phyloP scores from a whole-genome alignment of 2,888 invertebrate species.

The Spilarctia lutea region DNA sequence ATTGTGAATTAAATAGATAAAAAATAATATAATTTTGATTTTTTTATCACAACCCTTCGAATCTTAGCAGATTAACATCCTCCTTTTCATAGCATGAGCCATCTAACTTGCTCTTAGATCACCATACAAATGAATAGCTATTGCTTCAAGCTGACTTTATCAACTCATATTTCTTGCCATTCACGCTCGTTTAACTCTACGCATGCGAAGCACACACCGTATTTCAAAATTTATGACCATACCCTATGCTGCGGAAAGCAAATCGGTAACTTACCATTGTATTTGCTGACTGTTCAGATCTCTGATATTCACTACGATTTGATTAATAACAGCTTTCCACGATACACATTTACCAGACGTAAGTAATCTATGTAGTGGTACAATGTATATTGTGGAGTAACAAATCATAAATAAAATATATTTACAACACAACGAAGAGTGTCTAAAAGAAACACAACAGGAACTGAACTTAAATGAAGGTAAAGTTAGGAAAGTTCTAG shows the following conservation, averaged over 20 bases:
- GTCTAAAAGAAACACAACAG: no score
- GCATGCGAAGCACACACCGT: neutral
- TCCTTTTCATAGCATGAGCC: no score
- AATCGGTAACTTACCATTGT: slow-evolving; percentile 39
- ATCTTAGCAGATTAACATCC: neutral
- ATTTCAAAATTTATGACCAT: slow-evolving; percentile 26
- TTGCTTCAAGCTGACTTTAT: neutral
- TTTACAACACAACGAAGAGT: no score
- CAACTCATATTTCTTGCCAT: neutral
- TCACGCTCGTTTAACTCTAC: neutral
- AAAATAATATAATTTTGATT: neutral
- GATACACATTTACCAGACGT: slow-evolving; percentile 44
- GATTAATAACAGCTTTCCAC: slow-evolving; percentile 35
- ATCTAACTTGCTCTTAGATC: neutral
- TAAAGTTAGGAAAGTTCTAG: no score
- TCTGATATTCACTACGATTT: slow-evolving; percentile 41
- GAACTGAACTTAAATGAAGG: no score
- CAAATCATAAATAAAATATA: no score
- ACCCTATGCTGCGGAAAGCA: slow-evolving; percentile 23
- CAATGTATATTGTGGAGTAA: no score
- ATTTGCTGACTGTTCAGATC: slow-evolving; percentile 27
- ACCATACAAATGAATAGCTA: neutral
- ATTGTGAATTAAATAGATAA: no score
- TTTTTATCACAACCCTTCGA: neutral
- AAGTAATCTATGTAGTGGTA: neutral